These are phyloP conservation scores for Aegotheles bennettii DNA, from an alignment of 2,113 vertebrate genomes.

Conservation along the genomic window DNA sequence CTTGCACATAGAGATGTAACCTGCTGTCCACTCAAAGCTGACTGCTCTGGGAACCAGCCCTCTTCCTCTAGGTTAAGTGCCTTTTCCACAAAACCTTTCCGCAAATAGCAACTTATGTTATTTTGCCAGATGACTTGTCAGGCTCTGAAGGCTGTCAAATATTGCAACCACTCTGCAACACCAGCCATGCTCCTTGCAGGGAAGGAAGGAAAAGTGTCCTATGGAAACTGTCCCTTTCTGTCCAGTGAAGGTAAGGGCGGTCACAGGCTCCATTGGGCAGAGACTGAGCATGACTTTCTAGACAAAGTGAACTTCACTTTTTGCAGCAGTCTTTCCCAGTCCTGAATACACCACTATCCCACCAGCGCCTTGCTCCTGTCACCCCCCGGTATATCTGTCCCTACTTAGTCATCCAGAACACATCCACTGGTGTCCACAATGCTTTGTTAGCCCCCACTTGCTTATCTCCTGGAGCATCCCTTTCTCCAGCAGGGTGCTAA, in stretches of 20 bases:
- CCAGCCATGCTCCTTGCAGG: accelerated
- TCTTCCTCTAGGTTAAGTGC: not conserved
- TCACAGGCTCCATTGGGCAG: accelerated
- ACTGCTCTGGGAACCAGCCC: not conserved
- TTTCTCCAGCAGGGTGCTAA: accelerated
- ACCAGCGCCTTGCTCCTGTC: not conserved
- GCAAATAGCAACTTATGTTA: not conserved
- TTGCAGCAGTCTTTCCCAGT: not conserved
- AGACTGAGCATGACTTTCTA: not conserved
- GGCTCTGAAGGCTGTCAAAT: not conserved
- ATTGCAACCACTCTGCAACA: not conserved
- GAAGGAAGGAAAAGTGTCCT: not conserved
- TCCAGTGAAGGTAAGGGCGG: accelerated
- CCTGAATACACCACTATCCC: accelerated
- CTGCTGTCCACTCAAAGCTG: not conserved
- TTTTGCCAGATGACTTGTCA: not conserved
- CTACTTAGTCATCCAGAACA: not conserved
- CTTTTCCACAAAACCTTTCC: not conserved
- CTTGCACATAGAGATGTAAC: not conserved
- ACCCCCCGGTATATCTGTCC: not conserved
- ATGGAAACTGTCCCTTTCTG: accelerated
- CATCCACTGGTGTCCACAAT: not conserved
- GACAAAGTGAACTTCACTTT: not conserved
- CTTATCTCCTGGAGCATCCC: not conserved
- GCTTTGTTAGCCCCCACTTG: accelerated